Evolutionary conservation across 2,888 invertebrate genomes (phyloP), one percentile per base, ranked within the genome.

Genomic region (Schizotus pectinicornis): DNA sequence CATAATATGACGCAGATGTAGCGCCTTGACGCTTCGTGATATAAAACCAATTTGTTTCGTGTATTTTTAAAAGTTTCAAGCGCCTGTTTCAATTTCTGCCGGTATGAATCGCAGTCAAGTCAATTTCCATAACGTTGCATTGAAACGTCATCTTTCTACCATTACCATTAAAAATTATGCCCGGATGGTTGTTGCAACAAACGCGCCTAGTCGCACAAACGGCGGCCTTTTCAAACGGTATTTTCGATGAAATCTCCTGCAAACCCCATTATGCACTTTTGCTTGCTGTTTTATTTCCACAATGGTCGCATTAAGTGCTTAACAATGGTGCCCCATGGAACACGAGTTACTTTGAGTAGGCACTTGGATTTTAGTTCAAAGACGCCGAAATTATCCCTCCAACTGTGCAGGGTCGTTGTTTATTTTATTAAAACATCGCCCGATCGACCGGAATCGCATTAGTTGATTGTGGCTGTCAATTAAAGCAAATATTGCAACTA

Each of bases 241-340:
- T 61, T 62, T 64, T 63, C 63, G 67, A 67, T 67, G 63, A 59
- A 62, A 67, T 66, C 65, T 66, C 57, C 54, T 41, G 65, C 61
- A 56, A 62, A 62, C 57, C 60, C 62, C 52, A 65, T 65, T 65
- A 65, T 61, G 51, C 52, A 46, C 59, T 61, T 61, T 60, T 59
- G 59, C 60, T 63, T 64, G 65, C 64, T 65, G 61, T 64, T 67
- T 67, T 64, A 65, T 67, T 65, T 67, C 59, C 62, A 64, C 65
- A 59, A 64, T 63, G 65, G 59, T 49, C 60, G 63, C 63, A 65
- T 67, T 67, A 63, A 64, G 61, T 62, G 60, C 60, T 57, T 62
- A 61, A 65, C 67, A 67, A 67, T 65, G 63, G 63, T 59, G 62
- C 63, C 62, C 61, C 58, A 56, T 62, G 60, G 64, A 61, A 61